These are phyloP conservation scores for Drosophila teissieri DNA, from an alignment of 1,140 invertebrate genomes.

Conservation along the genomic window DNA sequence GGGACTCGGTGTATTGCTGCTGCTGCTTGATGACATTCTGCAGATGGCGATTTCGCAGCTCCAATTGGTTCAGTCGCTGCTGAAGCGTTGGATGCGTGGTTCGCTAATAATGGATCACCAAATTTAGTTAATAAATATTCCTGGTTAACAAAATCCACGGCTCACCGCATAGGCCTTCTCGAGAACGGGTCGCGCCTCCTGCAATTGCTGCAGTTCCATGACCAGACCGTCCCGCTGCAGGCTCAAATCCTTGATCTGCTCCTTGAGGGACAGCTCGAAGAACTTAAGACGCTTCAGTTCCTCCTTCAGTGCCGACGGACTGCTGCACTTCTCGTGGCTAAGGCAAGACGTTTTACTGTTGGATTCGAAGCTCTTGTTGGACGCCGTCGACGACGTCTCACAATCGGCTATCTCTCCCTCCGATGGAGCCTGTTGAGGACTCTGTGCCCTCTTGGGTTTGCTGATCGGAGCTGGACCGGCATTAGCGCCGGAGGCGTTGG, in stretches of 20 bases:
- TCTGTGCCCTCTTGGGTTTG: conserved; percentile 66
- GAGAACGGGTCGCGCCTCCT: conserved; percentile 84
- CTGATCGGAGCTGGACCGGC: conserved; percentile 77
- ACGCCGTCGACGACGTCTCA: conserved; percentile 78
- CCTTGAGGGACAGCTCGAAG: conserved; percentile 84
- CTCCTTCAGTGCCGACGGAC: conserved; percentile 75
- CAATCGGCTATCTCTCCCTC: conserved; percentile 75
- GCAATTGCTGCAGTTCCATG: conserved; percentile 85
- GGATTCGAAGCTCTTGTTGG: conserved; percentile 81
- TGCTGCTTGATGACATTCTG: conserved; percentile 87
- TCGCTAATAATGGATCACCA: conserved; percentile 45
- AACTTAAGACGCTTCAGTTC: conserved; percentile 84
- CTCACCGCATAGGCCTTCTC: conserved; percentile 84
- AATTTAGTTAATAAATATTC: neutral
- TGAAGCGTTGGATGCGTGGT: conserved; percentile 81
- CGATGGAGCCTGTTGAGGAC: conserved; percentile 42
- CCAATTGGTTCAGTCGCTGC: conserved; percentile 85
- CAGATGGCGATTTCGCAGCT: conserved; percentile 87
- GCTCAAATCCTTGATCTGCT: conserved; percentile 85
- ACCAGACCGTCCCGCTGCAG: conserved; percentile 85
- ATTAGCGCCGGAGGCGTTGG: conserved; percentile 31
- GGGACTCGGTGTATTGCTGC: conserved; percentile 87
- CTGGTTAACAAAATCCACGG: neutral
- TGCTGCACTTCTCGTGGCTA: conserved; percentile 66
- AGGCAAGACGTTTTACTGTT: conserved; percentile 68